Evolutionary conservation across 2,888 invertebrate genomes (phyloP), one percentile per base, ranked within the genome.

Genomic region (Drosophila koepferae): DNA sequence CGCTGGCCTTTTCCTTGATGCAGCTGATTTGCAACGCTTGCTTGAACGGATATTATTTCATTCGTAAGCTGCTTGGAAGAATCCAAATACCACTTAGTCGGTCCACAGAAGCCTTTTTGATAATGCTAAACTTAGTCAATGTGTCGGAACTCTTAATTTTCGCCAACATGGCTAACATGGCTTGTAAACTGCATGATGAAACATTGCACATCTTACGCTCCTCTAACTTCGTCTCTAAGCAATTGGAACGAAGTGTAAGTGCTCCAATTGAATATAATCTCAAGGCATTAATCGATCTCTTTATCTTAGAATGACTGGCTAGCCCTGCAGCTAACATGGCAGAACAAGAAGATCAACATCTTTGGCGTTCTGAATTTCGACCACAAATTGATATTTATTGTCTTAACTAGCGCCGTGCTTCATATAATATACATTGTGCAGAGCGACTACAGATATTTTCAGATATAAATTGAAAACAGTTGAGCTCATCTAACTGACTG

Each of bases 391-490:
- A 16, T 34, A 0, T 80, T 82, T 63, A 9, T 40, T 10, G n/a
- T 58, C 14, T 3, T 48, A 7, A 28, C 62, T 2, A 31, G 54
- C 8, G 48, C 74, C 20, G 5, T 78, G 2, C 8, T 78, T 0
- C 64, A 81, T 4, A 53, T 68, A 6, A 58, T 81, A 0, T 75
- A 78, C 28, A 60, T 80, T 49, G 51, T 78, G 7, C 81, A 75
- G 43, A 64, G 44, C 8, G 78, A 72, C 31, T 77, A 69, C 40
- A 8, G 28, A 28, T 28, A 56, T 34, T 28, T 28, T 51, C 12
- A 8, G 1, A 20, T n/a, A 6, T 16, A 16, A 40, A 7, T 40
- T 16, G 6, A 38, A 16, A 14, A 38, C 38, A 14, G 5, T 38
- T 38, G 1, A 38, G n/a, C 16, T 40, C 16, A 16, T 41, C 1